Base-by-base conservation (phyloP, 2,113 vertebrate genomes). In the Paratilapia polleni region DNA sequence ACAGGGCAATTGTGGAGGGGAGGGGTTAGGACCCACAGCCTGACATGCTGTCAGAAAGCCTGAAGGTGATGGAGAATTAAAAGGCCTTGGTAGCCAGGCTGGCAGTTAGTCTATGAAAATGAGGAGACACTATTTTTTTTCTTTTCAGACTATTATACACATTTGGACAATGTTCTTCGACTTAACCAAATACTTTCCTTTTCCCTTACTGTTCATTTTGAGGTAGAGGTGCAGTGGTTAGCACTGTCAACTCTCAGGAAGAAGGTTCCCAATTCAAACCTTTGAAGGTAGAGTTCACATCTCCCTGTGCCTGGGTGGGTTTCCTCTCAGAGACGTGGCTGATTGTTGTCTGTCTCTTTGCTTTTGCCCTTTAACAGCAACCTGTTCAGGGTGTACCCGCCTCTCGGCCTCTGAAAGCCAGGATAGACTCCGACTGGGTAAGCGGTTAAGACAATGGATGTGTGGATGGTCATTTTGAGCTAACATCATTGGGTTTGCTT, bases 381-480 rank as follows among this genome's bases (percentile, higher is more conserved):
- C 41, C 24, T 43, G 41, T 43, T 15, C 12, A 43, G 0, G 1
- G 63, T 66, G 63, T 22, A 66, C 36, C 36, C 36, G 41, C 63
- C 63, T 66, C 36, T 66, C 13, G 36, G 36, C 36, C 63, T 66
- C 6, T 68, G 63, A 43, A 38, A 68, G 22, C 63, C 43, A 4
- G 14, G 14, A 38, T 4, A 11, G 64, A n/a, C 38, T 47, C 0
- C 22, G 47, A 0, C 22, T 68, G 22, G 22, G 26, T 26, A 17
- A 22, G 22, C 38, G 17, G 22, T 68, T 47, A 68, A 68, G 43
- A 68, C 11, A 41, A 68, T 47, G 47, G 47, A 47, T 47, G 64
- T 22, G 26, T 68, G 8, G 0, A 68, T 47, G 17, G 47, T 68
- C 63, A 6, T 22, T 47, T 0, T 19, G n/a, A 2, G 2, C 2